Evolutionary conservation across 2,797 vertebrate species (phyloP).

Genomic region (Alouatta caraya): DNA sequence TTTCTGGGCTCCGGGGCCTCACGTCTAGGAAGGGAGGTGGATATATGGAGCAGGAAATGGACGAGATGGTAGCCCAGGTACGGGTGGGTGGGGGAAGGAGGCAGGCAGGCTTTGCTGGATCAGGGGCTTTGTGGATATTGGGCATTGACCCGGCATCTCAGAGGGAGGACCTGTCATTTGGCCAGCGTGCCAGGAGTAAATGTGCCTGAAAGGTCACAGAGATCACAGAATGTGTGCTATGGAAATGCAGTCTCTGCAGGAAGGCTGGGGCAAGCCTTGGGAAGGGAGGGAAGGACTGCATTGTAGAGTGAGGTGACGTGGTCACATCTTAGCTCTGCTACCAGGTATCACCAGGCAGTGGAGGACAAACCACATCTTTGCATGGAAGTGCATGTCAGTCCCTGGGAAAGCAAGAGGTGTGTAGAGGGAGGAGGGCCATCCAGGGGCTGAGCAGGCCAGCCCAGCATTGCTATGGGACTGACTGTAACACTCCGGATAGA

Average conservation of each 20-base stretch:
- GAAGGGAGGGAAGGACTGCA: conserved; percentile 74
- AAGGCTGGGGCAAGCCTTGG: conserved; percentile 81
- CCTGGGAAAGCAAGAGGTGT: fast-evolving
- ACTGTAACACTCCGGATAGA: background rate
- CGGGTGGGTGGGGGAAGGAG: background rate
- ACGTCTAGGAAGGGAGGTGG: background rate
- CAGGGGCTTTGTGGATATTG: conserved; percentile 71
- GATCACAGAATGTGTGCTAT: conserved; percentile 83
- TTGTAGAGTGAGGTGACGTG: conserved; percentile 63
- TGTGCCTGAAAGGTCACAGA: conserved; percentile 85
- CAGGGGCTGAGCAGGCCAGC: background rate
- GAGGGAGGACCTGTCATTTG: conserved; percentile 83
- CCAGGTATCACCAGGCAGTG: conserved; percentile 48
- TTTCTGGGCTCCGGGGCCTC: background rate
- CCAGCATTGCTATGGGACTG: background rate
- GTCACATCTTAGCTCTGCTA: conserved; percentile 75
- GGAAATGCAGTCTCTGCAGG: conserved; percentile 82
- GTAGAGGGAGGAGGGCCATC: background rate
- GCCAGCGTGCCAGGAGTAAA: conserved; percentile 83
- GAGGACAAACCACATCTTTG: background rate
- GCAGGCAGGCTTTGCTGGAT: conserved; percentile 65
- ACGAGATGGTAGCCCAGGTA: background rate
- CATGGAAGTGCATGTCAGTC: fast-evolving
- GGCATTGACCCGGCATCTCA: conserved; percentile 75
- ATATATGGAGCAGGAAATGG: background rate